Evolutionary conservation across 2,888 invertebrate species (phyloP).

Genomic region (Hyles lineata): DNA sequence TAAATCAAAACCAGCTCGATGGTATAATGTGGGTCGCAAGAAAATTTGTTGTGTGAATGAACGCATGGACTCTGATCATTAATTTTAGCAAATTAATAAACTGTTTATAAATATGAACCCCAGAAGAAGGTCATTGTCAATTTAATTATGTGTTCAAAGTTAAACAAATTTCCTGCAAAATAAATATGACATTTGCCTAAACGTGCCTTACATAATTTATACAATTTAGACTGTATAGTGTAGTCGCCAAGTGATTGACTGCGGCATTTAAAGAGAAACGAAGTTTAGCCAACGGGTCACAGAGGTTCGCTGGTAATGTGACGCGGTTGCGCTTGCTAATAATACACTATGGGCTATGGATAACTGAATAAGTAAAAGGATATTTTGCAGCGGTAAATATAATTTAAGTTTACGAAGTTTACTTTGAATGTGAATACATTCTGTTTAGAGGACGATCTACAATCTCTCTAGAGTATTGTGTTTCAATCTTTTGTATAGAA

Average conservation of each 20-base stretch:
- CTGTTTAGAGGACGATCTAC: background rate
- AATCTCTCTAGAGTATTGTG: no score
- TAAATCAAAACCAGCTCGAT: no score
- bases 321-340: conserved; percentile 14
- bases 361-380: background rate
- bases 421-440: background rate
- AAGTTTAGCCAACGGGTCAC: conserved; percentile 26
- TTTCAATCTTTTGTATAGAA: no score
- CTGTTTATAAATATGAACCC: background rate
- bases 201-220: conserved; percentile 5
- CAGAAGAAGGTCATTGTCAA: background rate
- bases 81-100: no score
- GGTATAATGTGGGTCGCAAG: no score
- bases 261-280: conserved; percentile 27
- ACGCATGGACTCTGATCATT: no score
- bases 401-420: background rate
- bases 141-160: background rate
- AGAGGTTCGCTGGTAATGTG: conserved; percentile 9
- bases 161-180: background rate
- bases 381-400: background rate
- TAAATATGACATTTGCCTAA: conserved; percentile 1
- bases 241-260: conserved; percentile 13
- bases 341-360: background rate
- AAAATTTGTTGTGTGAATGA: no score
- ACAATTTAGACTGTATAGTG: background rate